Base-by-base conservation (phyloP, 2,797 vertebrate species). In the Malurus leucopterus region DNA sequence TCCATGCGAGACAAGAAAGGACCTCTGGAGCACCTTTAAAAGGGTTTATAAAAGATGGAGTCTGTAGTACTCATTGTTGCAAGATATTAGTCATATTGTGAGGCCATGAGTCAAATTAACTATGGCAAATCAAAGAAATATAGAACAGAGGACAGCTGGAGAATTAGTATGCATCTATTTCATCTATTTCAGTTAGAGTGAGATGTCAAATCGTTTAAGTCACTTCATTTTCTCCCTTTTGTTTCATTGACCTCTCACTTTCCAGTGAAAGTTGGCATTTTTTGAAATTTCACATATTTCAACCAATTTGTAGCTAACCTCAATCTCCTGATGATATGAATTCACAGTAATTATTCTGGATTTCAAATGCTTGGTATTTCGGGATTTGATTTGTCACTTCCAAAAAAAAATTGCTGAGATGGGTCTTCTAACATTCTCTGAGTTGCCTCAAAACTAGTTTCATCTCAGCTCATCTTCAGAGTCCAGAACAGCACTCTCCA, bases 31-130 rank as follows among this genome's bases (percentile, higher is more conserved):
- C 21, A 49, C 22, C 6, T 59, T 65, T 27, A 47, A 59, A 90
- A n/a, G 2, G 18, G 18, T 4, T 59, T 20, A 12, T 11, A 9
- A 3, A 11, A 3, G 8, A 11, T 36, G 4, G 9, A 61, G 29
- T 11, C 34, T n/a, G 16, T 44, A 32, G 26, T 47, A 38, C 5
- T 34, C 26, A 38, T 11, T 65, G 53, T 26, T 78, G 30, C 29
- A 78, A 38, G 8, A n/a, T 70, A 34, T 8, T 58, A 47, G 26
- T 57, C 7, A 29, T 61, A 6, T 43, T 58, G 13, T 64, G 23
- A 57, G 19, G 29, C 8, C 16, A 32, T 4, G 2, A 57, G 49
- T 57, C 22, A 24, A 57, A 68, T 36, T 55, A 30, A 26, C 59
- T 54, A 53, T 22, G n/a, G 11, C 22, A 50, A 50, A 50, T 50